Evolutionary conservation across 1,140 invertebrate species (phyloP).

Genomic region (Sitophilus oryzae): DNA sequence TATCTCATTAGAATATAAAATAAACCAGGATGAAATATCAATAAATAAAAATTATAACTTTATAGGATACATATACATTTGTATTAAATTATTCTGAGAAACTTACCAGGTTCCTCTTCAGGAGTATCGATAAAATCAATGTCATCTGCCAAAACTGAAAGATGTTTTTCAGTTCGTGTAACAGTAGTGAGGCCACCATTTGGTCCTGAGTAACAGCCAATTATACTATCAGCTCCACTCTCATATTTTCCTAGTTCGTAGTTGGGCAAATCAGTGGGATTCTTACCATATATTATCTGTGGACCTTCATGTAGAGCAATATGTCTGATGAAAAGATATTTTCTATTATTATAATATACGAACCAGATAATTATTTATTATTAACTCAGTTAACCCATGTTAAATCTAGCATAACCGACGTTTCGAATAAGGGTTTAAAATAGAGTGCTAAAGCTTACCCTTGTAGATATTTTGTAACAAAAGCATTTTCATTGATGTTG

Average conservation of each 20-base stretch:
- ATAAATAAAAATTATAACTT: too few relatives aligned
- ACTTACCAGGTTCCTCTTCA: slow-evolving; percentile 48
- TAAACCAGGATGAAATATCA: too few relatives aligned
- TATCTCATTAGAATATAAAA: too few relatives aligned
- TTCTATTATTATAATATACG: too few relatives aligned
- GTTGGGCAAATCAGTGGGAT: slow-evolving; percentile 59
- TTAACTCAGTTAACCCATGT: too few relatives aligned
- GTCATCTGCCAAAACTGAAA: slow-evolving; percentile 61
- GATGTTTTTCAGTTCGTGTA: slow-evolving; percentile 58
- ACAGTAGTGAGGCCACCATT: slow-evolving; percentile 70
- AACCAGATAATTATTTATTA: too few relatives aligned
- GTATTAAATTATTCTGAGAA: background rate
- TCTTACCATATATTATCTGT: slow-evolving; percentile 58
- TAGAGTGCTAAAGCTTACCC: too few relatives aligned
- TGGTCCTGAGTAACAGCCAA: slow-evolving; percentile 68
- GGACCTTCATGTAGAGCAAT: slow-evolving; percentile 48
- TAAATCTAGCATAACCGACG: too few relatives aligned
- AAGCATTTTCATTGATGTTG: slow-evolving; percentile 57
- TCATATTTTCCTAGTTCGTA: slow-evolving; percentile 51
- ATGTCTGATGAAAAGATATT: slow-evolving; percentile 31
- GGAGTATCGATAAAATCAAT: slow-evolving; percentile 70
- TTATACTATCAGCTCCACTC: slow-evolving; percentile 49
- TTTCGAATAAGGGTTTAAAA: too few relatives aligned
- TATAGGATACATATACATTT: too few relatives aligned
- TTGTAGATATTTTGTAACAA: slow-evolving; percentile 67